phyloP scores from a whole-genome alignment of 2,113 vertebrate species.

The Thalassoma bifasciatum region DNA sequence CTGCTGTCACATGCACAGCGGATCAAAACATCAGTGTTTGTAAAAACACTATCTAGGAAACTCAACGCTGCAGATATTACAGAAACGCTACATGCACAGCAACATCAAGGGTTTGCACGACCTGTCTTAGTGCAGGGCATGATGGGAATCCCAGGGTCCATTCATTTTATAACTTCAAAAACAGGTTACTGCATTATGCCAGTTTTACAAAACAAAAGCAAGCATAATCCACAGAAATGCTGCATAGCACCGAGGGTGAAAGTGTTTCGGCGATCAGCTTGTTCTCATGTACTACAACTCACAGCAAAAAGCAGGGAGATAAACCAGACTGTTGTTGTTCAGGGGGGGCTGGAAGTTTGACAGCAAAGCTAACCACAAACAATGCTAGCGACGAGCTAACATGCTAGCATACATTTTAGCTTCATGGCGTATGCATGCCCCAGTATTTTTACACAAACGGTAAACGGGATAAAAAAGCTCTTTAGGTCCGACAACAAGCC shows the following conservation, averaged over 20 bases:
- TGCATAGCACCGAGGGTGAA: not conserved
- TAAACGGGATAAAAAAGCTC: not conserved
- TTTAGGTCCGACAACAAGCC: not conserved
- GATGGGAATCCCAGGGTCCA: not conserved
- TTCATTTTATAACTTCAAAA: not conserved
- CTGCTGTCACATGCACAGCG: conserved; percentile 22
- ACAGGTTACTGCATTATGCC: not conserved
- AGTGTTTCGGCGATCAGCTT: not conserved
- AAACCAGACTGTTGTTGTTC: too few species aligned
- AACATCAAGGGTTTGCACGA: not conserved
- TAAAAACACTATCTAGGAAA: not conserved
- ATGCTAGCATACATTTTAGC: conserved; percentile 19
- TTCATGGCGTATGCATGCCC: not conserved
- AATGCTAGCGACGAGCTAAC: conserved; percentile 60
- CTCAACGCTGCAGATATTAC: not conserved
- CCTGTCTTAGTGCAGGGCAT: too few species aligned
- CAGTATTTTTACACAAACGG: not conserved
- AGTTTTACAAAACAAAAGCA: too few species aligned
- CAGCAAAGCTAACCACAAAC: conserved; percentile 40
- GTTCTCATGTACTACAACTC: conserved; percentile 5
- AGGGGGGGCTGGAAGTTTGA: conserved; percentile 31
- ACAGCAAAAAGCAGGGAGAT: not conserved
- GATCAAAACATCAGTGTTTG: conserved; percentile 1
- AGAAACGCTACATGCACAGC: not conserved
- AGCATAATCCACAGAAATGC: not conserved